Base-by-base conservation (phyloP, 2,113 vertebrate genomes). In the Gymnogyps californianus region DNA sequence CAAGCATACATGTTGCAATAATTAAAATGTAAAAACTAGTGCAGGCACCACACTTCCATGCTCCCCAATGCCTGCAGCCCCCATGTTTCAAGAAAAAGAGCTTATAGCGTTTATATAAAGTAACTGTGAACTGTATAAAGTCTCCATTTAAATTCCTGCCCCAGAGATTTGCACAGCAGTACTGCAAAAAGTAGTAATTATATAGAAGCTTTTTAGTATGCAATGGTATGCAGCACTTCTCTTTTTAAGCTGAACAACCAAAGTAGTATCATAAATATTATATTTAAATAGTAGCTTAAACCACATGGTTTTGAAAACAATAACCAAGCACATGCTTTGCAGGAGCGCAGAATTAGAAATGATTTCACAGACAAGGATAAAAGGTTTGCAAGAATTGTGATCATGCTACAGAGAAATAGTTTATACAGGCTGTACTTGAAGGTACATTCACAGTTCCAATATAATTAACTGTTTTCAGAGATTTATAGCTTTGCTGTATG, bases 271-370 rank as follows among this genome's bases (percentile, higher is more conserved):
- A 82, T 94, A 96, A 97, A 97, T 92, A 95, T 78, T 74, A 77
- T 91, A 96, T 90, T 97, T 89, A 93, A 95, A 95, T 83, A 96
- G 95, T 85, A 92, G 47, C 71, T 81, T n/a, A 84, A 93, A 72
- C 54, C 80, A 89, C 92, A 79, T 81, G 91, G 71, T 88, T 97
- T 85, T 83, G 75, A 93, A 96, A 97, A 97, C 96, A 97, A 95
- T 83, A 95, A 94, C 77, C 47, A 72, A 86, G 58, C 83, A 75
- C 90, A 87, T 32, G 46, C 69, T 96, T 97, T 90, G 86, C 11
- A 38, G 86, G 34, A 95, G 62, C 83, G 76, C 32, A 49, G 64
- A 89, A 82, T 87, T 90, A 82, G 91, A 93, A 96, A 75, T 55
- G 0, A 94, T 91, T 97, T 94, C 65, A 82, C 70, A 90, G 79